phyloP scores from a whole-genome alignment of 2,797 vertebrate species.

The Anabas testudineus region DNA sequence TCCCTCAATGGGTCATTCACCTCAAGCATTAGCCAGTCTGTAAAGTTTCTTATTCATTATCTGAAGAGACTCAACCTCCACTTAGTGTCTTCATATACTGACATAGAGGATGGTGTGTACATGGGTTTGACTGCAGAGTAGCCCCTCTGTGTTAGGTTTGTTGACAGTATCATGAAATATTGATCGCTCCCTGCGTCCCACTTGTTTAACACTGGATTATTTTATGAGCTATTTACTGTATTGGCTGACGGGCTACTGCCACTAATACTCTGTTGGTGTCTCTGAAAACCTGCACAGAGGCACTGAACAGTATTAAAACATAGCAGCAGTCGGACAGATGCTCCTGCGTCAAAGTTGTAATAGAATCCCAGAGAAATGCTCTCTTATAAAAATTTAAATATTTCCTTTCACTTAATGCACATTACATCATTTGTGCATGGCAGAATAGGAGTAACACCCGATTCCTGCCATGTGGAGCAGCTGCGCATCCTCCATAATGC shows the following conservation, averaged over 20 bases:
- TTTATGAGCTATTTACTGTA: slow-evolving; percentile 44
- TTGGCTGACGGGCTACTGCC: slow-evolving; percentile 10
- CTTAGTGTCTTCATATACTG: neutral
- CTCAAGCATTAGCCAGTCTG: neutral
- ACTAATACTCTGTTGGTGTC: slow-evolving; percentile 7
- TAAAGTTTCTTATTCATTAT: neutral
- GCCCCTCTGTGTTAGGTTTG: slow-evolving; percentile 27
- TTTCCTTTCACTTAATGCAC: slow-evolving; percentile 20
- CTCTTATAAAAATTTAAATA: slow-evolving; percentile 29
- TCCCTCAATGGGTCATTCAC: neutral
- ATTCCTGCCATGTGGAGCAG: slow-evolving; percentile 42
- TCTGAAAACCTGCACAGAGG: slow-evolving; percentile 9
- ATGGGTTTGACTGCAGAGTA: slow-evolving; percentile 9
- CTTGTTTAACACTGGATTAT: slow-evolving; percentile 45
- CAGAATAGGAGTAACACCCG: slow-evolving; percentile 48
- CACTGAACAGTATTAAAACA: slow-evolving; percentile 17
- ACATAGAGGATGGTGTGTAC: neutral
- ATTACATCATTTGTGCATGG: slow-evolving; percentile 36
- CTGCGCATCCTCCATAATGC: slow-evolving; percentile 38
- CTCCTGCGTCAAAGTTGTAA: slow-evolving; percentile 42
- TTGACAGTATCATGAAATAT: slow-evolving; percentile 40
- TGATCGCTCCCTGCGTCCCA: slow-evolving; percentile 27
- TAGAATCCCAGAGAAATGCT: slow-evolving; percentile 21
- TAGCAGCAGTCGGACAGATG: slow-evolving; percentile 6
- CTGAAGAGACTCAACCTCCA: neutral